A percentile compares a stretch with the other conserved stretches of the same genome.
phyloP scores from a whole-genome alignment of 2,888 invertebrate genomes.

The Metellina segmentata region DNA sequence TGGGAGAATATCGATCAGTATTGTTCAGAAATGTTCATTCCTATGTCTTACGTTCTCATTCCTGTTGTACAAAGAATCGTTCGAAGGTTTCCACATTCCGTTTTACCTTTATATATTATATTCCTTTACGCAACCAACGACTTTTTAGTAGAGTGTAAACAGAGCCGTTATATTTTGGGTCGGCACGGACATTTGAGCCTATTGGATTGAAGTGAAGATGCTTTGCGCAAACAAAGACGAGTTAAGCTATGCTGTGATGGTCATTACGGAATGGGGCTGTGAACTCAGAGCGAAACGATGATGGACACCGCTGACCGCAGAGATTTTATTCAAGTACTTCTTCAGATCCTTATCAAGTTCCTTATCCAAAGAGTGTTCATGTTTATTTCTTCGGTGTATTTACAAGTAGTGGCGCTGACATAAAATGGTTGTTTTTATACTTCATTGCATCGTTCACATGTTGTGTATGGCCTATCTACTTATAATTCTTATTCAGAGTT shows the following conservation, averaged over 20 bases:
- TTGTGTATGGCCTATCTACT: slow-evolving; percentile 32
- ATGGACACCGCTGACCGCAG: background rate
- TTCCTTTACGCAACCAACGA: background rate
- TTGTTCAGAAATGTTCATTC: slow-evolving; percentile 38
- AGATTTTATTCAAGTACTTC: slow-evolving; percentile 48
- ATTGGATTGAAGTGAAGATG: background rate
- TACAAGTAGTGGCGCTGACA: slow-evolving; percentile 67
- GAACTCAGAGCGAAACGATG: background rate
- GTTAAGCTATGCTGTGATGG: background rate
- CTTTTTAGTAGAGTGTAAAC: background rate
- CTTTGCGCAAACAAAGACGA: background rate
- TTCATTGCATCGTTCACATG: slow-evolving; percentile 8
- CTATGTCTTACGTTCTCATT: slow-evolving; percentile 30
- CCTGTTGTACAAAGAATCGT: slow-evolving; percentile 47
- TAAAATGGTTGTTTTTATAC: slow-evolving; percentile 52
- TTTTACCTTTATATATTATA: background rate
- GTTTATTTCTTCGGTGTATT: slow-evolving; percentile 72
- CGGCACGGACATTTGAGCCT: background rate
- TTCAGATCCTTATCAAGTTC: slow-evolving; percentile 74
- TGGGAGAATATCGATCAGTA: slow-evolving; percentile 42
- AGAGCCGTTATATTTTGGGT: background rate
- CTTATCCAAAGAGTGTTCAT: slow-evolving; percentile 75
- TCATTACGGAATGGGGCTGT: background rate
- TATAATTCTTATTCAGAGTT: background rate
- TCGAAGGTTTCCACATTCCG: slow-evolving; percentile 18